These are phyloP conservation scores for Pogonomyrmex californicus DNA, from an alignment of 1,140 invertebrate species.

Conservation along the genomic window DNA sequence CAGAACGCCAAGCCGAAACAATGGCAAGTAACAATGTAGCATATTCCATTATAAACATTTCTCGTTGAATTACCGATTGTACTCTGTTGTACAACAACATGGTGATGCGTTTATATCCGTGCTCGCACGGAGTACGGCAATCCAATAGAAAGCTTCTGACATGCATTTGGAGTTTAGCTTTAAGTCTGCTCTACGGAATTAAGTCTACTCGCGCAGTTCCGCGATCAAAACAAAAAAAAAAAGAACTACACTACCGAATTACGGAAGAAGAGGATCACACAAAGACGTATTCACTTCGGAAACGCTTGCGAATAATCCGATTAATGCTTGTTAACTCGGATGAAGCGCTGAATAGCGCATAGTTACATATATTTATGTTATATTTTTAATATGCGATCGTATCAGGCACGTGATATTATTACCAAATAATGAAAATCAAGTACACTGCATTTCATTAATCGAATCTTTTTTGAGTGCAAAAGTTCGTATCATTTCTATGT, in stretches of 20 bases:
- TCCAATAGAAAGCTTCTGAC: conserved; percentile 52
- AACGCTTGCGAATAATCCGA: conserved; percentile 14
- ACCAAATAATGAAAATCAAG: not conserved
- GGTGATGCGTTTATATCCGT: conserved; percentile 46
- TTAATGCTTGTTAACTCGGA: not conserved
- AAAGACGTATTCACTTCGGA: not conserved
- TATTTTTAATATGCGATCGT: conserved; percentile 46
- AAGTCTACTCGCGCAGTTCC: conserved; percentile 5
- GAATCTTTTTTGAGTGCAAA: too few relatives aligned
- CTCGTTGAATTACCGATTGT: conserved; percentile 54
- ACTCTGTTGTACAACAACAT: conserved; percentile 27
- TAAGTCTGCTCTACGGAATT: conserved; percentile 56
- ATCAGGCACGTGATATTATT: conserved; percentile 5
- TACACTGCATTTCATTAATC: too few relatives aligned
- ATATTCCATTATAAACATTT: conserved; percentile 68
- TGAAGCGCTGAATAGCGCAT: not conserved
- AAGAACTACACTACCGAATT: not conserved
- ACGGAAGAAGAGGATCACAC: not conserved
- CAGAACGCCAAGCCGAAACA: conserved; percentile 66
- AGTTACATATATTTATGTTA: conserved; percentile 19
- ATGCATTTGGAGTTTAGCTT: conserved; percentile 69
- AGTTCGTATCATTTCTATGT: too few relatives aligned
- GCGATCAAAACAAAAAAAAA: not conserved
- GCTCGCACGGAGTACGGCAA: conserved; percentile 50
- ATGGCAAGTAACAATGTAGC: conserved; percentile 52